These are phyloP conservation scores for Terrapene triunguis DNA, from an alignment of 2,113 vertebrate genomes.

Conservation along the genomic window DNA sequence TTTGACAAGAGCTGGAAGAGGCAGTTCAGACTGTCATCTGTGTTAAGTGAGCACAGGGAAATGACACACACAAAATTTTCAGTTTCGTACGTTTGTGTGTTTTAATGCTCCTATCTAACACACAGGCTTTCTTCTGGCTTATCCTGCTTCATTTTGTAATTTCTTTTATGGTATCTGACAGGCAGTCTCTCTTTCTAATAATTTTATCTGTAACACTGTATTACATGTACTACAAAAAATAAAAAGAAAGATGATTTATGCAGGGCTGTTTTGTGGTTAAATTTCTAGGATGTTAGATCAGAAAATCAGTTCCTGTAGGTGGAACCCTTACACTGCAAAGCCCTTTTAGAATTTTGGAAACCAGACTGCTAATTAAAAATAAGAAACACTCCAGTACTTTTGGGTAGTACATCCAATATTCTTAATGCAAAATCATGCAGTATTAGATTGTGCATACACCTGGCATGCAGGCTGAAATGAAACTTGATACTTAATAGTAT, in stretches of 20 bases:
- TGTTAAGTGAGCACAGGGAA: not conserved
- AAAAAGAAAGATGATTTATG: not conserved
- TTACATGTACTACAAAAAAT: constrained; percentile 8
- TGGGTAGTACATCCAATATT: not conserved
- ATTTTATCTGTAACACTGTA: not conserved
- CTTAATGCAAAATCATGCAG: fast-evolving
- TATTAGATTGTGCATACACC: not conserved
- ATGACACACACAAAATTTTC: not conserved
- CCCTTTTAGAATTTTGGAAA: not conserved
- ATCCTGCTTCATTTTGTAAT: not conserved
- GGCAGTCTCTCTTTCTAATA: not conserved
- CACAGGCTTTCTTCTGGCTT: not conserved
- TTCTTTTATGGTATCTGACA: constrained; percentile 14
- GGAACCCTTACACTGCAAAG: not conserved
- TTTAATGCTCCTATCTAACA: not conserved
- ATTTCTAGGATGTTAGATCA: not conserved
- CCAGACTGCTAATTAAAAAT: constrained; percentile 15
- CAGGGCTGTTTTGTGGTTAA: not conserved
- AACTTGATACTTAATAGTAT: not conserved
- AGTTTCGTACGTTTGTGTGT: not conserved
- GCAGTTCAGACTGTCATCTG: not conserved
- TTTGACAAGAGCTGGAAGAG: not conserved
- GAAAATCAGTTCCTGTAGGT: not conserved
- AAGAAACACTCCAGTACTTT: not conserved
- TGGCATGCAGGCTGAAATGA: not conserved